Conservation (phyloP, 2,797 vertebrate genomes). For the Danio tinwini region DNA sequence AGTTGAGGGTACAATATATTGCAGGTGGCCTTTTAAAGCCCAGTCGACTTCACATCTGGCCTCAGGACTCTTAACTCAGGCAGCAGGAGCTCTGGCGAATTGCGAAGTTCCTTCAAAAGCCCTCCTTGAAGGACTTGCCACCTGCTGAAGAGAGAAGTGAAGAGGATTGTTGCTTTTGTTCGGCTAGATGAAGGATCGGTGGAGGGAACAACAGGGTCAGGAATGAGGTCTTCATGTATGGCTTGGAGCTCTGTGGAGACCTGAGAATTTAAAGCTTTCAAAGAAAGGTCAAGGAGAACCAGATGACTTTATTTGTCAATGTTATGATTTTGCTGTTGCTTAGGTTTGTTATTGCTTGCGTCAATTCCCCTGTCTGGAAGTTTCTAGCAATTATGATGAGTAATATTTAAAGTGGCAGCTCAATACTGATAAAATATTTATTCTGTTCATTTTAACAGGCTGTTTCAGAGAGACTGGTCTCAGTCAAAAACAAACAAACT, state of each 20-base stretch:
- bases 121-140: slow-evolving; percentile 36
- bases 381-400: neutral
- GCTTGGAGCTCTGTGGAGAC: neutral
- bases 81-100: slow-evolving; percentile 45
- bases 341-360: neutral
- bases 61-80: slow-evolving; percentile 48
- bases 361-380: neutral
- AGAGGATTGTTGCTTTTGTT: slow-evolving; percentile 32
- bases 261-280: neutral
- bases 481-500: no score
- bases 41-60: slow-evolving; percentile 54
- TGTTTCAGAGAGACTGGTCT: no score
- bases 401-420: no score
- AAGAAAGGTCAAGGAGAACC: slow-evolving; percentile 3
- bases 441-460: no score
- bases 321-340: neutral
- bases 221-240: neutral
- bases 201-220: neutral
- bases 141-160: slow-evolving; percentile 38
- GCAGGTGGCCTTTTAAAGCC: slow-evolving; percentile 46
- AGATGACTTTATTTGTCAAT: neutral
- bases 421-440: no score
- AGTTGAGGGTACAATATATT: slow-evolving; percentile 39
- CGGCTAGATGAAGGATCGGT: slow-evolving; percentile 22
- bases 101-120: slow-evolving; percentile 42